phyloP scores from a whole-genome alignment of 2,797 vertebrate genomes.

The Thripadectes ignobilis region DNA sequence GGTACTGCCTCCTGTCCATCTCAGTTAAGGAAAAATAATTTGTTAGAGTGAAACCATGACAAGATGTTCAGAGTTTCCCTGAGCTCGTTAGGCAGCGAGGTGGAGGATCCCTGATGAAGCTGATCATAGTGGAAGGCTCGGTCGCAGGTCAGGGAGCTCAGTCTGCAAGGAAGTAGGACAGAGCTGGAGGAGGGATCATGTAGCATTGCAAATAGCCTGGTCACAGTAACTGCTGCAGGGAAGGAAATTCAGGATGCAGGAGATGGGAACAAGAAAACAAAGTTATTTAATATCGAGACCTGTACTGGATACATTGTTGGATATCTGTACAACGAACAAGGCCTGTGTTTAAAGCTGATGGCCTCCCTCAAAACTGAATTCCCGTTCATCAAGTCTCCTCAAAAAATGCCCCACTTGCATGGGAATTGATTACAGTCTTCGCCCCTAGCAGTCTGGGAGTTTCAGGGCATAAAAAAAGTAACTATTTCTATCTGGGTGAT shows the following conservation, averaged over 20 bases:
- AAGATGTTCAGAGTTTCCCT: slow-evolving; percentile 11
- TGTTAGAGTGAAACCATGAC: neutral
- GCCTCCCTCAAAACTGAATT: neutral
- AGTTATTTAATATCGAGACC: neutral
- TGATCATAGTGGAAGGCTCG: slow-evolving; percentile 23
- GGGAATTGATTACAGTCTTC: neutral
- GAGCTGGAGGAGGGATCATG: neutral
- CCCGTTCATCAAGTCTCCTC: neutral
- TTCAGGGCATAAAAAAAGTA: neutral
- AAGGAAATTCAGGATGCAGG: neutral
- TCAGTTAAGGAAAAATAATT: neutral
- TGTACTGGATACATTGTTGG: neutral
- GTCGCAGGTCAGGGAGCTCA: neutral
- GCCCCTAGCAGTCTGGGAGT: neutral
- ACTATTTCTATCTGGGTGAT: neutral
- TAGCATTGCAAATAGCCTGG: neutral
- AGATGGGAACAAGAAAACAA: neutral
- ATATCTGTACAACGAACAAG: neutral
- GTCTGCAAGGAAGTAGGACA: neutral
- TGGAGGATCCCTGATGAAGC: neutral
- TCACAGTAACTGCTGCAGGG: neutral
- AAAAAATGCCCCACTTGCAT: neutral
- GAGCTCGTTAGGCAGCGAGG: neutral
- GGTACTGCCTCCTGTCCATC: neutral
- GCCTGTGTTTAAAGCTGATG: neutral